A percentile compares a stretch with the other conserved stretches of the same genome.
Conservation (phyloP, 2,797 vertebrate genomes). For the Enteromius paludinosus region DNA sequence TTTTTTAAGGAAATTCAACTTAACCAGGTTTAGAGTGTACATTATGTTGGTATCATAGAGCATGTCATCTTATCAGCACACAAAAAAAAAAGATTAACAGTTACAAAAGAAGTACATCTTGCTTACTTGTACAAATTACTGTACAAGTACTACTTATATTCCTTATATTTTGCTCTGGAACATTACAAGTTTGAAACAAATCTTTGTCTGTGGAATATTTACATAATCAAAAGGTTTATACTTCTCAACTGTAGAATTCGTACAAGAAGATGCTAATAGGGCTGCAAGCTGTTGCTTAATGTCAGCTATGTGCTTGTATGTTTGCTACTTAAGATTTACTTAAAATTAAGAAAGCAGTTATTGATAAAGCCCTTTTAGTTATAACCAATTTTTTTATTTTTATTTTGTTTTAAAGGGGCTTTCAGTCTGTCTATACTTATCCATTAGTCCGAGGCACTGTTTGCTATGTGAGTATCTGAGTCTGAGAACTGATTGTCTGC, state of each 20-base stretch:
- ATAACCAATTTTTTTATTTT: not conserved
- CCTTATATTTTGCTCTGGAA: not conserved
- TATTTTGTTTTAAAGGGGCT: not conserved
- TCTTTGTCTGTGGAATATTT: too few species aligned
- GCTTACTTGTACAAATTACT: too few species aligned
- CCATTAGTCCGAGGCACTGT: not conserved
- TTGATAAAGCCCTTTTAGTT: not conserved
- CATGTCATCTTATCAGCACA: not conserved
- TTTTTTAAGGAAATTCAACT: too few species aligned
- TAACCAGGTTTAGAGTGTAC: too few species aligned
- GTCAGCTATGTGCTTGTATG: not conserved
- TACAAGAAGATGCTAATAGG: not conserved
- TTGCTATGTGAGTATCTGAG: not conserved
- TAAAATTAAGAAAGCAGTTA: not conserved
- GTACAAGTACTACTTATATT: not conserved
- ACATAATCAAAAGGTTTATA: not conserved
- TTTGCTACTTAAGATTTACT: too few species aligned
- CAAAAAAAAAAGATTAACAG: too few species aligned
- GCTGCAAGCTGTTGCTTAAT: too few species aligned
- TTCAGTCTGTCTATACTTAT: not conserved
- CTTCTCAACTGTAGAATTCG: not conserved
- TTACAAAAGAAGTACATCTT: too few species aligned
- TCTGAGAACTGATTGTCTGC: not conserved
- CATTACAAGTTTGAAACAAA: not conserved
- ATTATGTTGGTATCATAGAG: not conserved